Evolutionary conservation across 1,140 invertebrate genomes (phyloP).

Genomic region (Amyelois transitella): DNA sequence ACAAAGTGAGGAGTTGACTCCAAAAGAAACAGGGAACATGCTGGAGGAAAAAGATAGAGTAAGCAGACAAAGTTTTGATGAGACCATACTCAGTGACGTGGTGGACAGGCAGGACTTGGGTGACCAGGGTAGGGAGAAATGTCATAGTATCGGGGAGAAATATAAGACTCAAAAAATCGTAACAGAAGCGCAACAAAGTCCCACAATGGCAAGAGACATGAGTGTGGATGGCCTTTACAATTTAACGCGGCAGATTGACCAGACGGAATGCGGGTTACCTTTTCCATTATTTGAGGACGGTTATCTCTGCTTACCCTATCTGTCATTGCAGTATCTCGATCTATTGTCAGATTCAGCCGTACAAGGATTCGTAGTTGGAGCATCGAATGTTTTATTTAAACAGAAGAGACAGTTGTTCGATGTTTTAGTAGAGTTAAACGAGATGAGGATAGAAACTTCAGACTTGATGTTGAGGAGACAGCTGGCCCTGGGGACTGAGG

Average conservation of each 20-base stretch:
- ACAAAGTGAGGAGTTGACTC: constrained; percentile 51
- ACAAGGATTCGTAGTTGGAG: constrained; percentile 94
- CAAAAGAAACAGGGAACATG: constrained; percentile 61
- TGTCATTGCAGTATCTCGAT: constrained; percentile 97
- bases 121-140: constrained; percentile 62
- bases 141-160: constrained; percentile 69
- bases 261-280: constrained; percentile 89
- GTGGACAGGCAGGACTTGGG: constrained; percentile 48
- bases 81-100: constrained; percentile 47
- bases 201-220: constrained; percentile 72
- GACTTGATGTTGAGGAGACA: constrained; percentile 89
- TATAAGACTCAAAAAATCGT: constrained; percentile 62
- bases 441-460: constrained; percentile 90
- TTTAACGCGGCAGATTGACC: constrained; percentile 77
- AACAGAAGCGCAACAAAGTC: constrained; percentile 63
- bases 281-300: constrained; percentile 93
- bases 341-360: constrained; percentile 91
- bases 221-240: constrained; percentile 70
- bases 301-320: constrained; percentile 95
- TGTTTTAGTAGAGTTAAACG: constrained; percentile 93
- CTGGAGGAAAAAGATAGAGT: constrained; percentile 64
- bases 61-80: constrained; percentile 65
- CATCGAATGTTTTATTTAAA: constrained; percentile 97
- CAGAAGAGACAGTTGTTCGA: constrained; percentile 95
- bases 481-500: constrained; percentile 93